Percentiles rank a stretch among this genome's conserved stretches.
Conservation (phyloP, 2,888 invertebrate species). For the Microchrysa polita region DNA sequence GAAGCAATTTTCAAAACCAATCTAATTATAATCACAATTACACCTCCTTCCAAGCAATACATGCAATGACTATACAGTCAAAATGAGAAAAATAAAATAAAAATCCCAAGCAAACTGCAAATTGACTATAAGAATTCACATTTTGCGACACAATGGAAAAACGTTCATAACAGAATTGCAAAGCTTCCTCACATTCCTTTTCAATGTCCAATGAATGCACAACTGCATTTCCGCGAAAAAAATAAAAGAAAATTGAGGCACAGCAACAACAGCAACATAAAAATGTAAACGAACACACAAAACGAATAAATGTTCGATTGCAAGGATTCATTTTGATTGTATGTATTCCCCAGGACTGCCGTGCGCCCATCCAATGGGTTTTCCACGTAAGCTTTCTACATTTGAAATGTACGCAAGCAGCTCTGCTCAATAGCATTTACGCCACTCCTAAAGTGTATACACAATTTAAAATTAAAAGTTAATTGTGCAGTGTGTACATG, state of each 20-base stretch:
- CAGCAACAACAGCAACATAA: too few relatives aligned
- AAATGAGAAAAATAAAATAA: too few relatives aligned
- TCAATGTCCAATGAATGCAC: not conserved
- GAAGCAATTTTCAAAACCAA: too few relatives aligned
- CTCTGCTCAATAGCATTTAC: not conserved
- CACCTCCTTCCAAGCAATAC: too few relatives aligned
- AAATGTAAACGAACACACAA: not conserved
- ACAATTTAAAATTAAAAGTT: conserved; percentile 48
- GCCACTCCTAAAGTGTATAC: not conserved
- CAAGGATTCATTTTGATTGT: not conserved
- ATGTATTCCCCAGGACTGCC: not conserved
- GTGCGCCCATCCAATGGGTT: not conserved
- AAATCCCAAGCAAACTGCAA: too few relatives aligned
- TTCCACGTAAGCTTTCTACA: not conserved
- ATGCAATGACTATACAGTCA: too few relatives aligned
- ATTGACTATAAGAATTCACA: not conserved
- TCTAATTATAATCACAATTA: too few relatives aligned
- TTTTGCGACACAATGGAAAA: not conserved
- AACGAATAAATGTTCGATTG: not conserved
- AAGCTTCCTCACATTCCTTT: not conserved
- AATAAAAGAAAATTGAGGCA: not conserved
- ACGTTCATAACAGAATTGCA: not conserved
- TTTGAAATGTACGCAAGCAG: too few relatives aligned
- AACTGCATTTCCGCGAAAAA: not conserved
- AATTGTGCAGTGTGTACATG: conserved; percentile 44